Evolutionary conservation across 1,140 invertebrate genomes (phyloP), one percentile per base, ranked within the genome.

Genomic region (Papilio helenus): DNA sequence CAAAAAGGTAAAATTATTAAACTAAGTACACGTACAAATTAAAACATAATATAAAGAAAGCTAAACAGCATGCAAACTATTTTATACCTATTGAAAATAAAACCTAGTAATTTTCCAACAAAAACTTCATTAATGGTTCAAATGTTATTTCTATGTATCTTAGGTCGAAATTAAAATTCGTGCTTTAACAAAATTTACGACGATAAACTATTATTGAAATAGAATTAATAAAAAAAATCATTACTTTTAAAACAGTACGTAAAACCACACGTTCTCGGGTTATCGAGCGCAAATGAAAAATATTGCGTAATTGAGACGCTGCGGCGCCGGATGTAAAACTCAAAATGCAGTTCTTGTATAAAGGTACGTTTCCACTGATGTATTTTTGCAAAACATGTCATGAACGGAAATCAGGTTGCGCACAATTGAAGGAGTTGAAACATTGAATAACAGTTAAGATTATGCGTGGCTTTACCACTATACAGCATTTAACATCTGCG

Each of bases 271-370:
- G 65, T 39, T 71, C 29, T 20, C 7, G 9, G 23, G 9, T 61
- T 26, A 61, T 23, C 58, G 23, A 61, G 58, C 23, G 58, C 23
- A 29, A 23, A 23, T 61, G 58, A 61, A 61, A 61, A 73, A 46
- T 44, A 49, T 73, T 73, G 42, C 44, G 72, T 46, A 73, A 73
- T 73, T 46, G 29, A 46, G 72, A 49, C 44, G n/a, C 72, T 18
- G 3, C 39, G 72, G 44, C 44, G 20, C 23, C 58, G 20, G 23
- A 61, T 12, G 20, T 61, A 61, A 77, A 82, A 80, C 79, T 76
- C 72, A 77, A 80, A 80, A 73, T 80, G 79, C 79, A 80, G n/a
- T 74, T 80, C 65, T 80, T 73, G 73, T 81, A 78, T 81, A 23
- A 61, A 79, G 61, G 71, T 82, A 79, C 46, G 14, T 79, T 61